phyloP scores from a whole-genome alignment of 2,888 invertebrate genomes.

The Arctia plantaginis region DNA sequence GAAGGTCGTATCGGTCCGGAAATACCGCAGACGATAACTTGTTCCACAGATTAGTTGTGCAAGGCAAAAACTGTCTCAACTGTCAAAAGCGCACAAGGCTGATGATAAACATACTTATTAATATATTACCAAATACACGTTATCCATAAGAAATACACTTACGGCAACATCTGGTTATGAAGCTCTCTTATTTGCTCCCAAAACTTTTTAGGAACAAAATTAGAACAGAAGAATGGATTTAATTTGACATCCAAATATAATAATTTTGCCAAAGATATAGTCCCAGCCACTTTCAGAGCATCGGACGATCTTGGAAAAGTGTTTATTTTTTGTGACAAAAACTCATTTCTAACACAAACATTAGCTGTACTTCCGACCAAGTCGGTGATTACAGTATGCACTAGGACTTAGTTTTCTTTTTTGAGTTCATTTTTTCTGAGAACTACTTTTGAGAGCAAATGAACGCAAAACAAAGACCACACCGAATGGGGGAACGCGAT shows the following conservation, averaged over 20 bases:
- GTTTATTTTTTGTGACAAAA: background rate
- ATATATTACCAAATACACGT: too few species aligned
- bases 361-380: background rate
- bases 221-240: too few species aligned
- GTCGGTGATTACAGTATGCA: background rate
- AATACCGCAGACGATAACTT: too few species aligned
- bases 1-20: too few species aligned
- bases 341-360: slow-evolving; percentile 18
- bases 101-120: too few species aligned
- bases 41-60: too few species aligned
- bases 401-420: background rate
- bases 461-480: background rate
- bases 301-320: background rate
- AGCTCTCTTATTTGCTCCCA: too few species aligned
- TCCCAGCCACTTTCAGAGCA: background rate
- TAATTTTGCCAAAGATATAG: background rate
- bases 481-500: background rate
- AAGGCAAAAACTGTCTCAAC: too few species aligned
- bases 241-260: background rate
- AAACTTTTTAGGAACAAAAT: too few species aligned
- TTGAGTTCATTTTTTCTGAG: background rate
- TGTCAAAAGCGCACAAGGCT: too few species aligned
- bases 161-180: too few species aligned
- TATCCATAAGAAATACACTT: too few species aligned
- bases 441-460: background rate